These are phyloP conservation scores for Corvus hawaiiensis DNA, from an alignment of 2,113 vertebrate species.

Conservation along the genomic window DNA sequence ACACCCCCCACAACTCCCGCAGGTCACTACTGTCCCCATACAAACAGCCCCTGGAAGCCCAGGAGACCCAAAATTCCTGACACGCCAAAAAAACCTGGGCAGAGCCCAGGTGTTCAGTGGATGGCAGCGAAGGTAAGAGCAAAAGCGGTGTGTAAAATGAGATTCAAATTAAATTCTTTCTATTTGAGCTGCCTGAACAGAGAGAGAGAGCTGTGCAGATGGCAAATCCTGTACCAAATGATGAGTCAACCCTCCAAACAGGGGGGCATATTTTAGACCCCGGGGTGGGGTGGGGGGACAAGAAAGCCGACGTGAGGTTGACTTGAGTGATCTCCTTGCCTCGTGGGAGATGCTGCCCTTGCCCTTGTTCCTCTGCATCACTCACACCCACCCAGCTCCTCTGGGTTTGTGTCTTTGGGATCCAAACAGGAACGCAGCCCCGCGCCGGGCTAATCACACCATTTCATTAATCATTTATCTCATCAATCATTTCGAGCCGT, in stretches of 20 bases:
- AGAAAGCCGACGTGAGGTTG: not conserved
- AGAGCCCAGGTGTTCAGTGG: not conserved
- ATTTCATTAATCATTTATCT: slow-evolving; percentile 54
- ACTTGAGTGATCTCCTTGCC: not conserved
- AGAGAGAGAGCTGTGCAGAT: not conserved
- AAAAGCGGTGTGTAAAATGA: not conserved
- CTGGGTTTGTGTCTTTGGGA: not conserved
- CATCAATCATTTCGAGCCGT: slow-evolving; percentile 7
- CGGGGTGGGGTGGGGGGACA: not conserved
- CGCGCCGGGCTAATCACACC: not conserved
- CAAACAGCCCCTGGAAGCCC: not conserved
- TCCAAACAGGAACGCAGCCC: not conserved
- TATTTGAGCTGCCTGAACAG: not conserved
- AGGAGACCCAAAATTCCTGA: not conserved
- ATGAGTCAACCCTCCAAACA: not conserved
- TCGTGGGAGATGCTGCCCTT: not conserved
- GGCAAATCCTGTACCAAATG: not conserved
- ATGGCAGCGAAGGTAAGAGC: not conserved
- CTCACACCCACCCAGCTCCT: not conserved
- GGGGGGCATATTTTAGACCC: not conserved
- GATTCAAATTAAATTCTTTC: not conserved
- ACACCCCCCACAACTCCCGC: not conserved
- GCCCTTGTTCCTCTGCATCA: not conserved
- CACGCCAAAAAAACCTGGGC: not conserved
- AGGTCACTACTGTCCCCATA: not conserved